Evolutionary conservation across 1,140 invertebrate genomes (phyloP).

Genomic region (Lepidurus arcticus): DNA sequence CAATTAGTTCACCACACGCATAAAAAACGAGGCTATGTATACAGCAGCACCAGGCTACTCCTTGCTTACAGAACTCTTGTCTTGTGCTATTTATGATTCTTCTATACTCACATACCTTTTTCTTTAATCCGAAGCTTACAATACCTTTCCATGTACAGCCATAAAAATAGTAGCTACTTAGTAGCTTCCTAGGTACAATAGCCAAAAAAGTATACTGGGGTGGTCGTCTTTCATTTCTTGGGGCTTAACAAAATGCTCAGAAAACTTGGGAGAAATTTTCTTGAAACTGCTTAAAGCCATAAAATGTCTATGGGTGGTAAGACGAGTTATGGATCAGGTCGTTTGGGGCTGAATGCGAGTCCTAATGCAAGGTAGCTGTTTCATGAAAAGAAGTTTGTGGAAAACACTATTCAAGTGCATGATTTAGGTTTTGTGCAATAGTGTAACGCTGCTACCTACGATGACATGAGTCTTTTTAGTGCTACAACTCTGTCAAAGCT

Average conservation of each 20-base stretch:
- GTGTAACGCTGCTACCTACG: background rate
- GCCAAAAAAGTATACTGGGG: too few relatives aligned
- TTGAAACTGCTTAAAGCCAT: background rate
- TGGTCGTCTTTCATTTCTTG: background rate
- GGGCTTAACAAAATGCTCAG: background rate
- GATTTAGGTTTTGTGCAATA: background rate
- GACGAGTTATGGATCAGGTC: background rate
- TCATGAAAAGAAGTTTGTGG: background rate
- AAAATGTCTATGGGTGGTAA: conserved; percentile 12
- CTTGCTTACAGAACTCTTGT: background rate
- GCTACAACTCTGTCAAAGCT: conserved; percentile 6
- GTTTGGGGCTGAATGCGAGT: background rate
- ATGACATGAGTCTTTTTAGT: conserved; percentile 4
- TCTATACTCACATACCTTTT: too few relatives aligned
- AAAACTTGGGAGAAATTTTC: background rate
- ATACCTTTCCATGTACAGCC: too few relatives aligned
- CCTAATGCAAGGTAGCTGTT: conserved; percentile 11
- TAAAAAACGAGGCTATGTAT: background rate
- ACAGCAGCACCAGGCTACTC: background rate
- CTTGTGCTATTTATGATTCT: too few relatives aligned
- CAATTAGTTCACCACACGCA: background rate
- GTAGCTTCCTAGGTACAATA: too few relatives aligned
- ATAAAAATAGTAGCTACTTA: too few relatives aligned
- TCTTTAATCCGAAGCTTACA: too few relatives aligned
- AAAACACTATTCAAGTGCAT: background rate